Base-by-base conservation (phyloP, 2,888 invertebrate species). In the Tiliacea aurago region DNA sequence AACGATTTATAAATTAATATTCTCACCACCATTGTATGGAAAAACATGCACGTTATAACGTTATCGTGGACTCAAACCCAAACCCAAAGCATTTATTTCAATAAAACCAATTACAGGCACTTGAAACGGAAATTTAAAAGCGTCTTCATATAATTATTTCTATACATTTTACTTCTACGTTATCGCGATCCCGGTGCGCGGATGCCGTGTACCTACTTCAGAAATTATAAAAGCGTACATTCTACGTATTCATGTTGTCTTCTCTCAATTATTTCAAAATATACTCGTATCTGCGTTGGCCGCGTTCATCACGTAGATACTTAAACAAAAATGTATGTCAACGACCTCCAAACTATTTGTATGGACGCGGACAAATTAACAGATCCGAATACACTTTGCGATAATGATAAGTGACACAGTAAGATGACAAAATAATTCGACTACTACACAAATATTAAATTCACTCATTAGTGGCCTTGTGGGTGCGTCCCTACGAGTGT, bases 271-370 rank as follows among this genome's bases (percentile, higher is more conserved):
- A 61, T 45, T 62, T 56, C 6, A 55, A 73, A 73, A 79, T 55
- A 58, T 47, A n/a, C n/a, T n/a, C n/a, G n/a, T n/a, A 33, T 63
- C 13, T 15, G 33, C 11, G 47, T 1, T 45, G 43, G 33, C 51
- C 28, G 13, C 47, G 23, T 55, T 55, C 56, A 41, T 23, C 45
- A 51, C 47, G 43, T 61, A 45, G 11, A 33, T 43, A 58, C 9
- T 10, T 28, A 56, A 23, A 64, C 41, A 80, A 66, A 84, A 70
- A 84, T 66, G 41, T 84, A 45, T 62, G 81, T 69, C 81, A 84
- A 81, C n/a, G 81, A 71, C 81, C 84, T 84, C 76, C 45, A 65
- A 75, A 84, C 65, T 83, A 79, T 80, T 80, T 69, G 61, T 65
- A 68, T 55, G 37, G 37, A 56, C 28, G 49, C 66, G 20, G 51